Conservation (phyloP, 2,113 vertebrate species). For the Oceanodroma tethys region DNA sequence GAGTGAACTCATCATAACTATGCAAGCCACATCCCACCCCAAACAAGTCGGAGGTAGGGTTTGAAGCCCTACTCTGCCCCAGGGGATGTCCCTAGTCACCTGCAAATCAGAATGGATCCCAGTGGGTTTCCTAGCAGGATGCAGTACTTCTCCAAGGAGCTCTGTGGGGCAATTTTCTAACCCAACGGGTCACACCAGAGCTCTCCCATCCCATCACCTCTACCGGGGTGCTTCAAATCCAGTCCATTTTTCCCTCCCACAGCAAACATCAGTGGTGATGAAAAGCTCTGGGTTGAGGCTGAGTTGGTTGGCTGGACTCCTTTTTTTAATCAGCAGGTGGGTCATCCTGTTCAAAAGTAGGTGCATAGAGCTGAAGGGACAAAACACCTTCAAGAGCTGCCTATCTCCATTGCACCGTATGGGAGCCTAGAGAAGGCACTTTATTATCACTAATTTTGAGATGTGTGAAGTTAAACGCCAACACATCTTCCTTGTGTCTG, state of each 20-base stretch:
- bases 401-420: rapidly evolving
- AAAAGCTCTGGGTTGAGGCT: background rate
- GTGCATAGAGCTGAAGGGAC: background rate
- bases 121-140: background rate
- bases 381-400: background rate
- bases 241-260: background rate
- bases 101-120: background rate
- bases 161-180: background rate
- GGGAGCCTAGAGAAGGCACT: background rate
- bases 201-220: background rate
- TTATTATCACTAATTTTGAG: background rate
- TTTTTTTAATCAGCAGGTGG: background rate
- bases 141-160: background rate
- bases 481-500: background rate
- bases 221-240: background rate
- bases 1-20: background rate
- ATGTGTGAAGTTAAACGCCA: background rate
- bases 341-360: background rate
- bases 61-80: background rate
- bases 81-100: no score
- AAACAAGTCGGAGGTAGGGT: background rate
- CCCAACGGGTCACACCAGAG: background rate
- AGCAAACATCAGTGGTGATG: background rate
- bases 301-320: background rate
- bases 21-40: background rate